phyloP scores from a whole-genome alignment of 1,140 invertebrate species.

The Lordiphosa collinella region DNA sequence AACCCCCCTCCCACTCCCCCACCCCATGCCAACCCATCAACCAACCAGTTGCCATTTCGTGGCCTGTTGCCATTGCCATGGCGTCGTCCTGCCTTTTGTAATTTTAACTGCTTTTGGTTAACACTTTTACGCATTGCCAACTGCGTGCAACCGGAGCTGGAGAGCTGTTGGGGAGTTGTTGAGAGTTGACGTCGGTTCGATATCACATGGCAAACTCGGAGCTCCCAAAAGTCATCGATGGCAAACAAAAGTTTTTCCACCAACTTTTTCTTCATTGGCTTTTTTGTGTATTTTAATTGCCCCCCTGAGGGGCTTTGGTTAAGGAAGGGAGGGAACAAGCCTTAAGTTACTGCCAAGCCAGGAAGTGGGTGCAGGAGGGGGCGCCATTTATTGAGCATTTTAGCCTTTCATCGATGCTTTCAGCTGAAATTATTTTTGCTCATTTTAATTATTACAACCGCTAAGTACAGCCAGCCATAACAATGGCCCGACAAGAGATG shows the following conservation, averaged over 20 bases:
- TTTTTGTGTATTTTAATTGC: constrained; percentile 65
- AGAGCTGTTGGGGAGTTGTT: neutral
- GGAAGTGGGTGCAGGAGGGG: no score
- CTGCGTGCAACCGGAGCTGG: constrained; percentile 25
- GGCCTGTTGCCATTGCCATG: constrained; percentile 53
- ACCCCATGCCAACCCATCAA: no score
- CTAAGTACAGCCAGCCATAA: constrained; percentile 43
- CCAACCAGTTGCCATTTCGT: constrained; percentile 1
- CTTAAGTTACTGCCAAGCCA: constrained; percentile 45
- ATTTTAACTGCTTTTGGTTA: constrained; percentile 77
- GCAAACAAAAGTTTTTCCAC: constrained; percentile 51
- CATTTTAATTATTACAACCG: constrained; percentile 77
- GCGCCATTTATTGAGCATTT: constrained; percentile 70
- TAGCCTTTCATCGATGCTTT: constrained; percentile 77
- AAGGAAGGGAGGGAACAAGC: constrained; percentile 34
- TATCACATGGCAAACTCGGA: constrained; percentile 52
- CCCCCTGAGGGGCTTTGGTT: constrained; percentile 37
- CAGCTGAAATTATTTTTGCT: constrained; percentile 70
- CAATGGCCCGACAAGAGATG: constrained; percentile 3
- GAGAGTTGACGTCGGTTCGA: constrained; percentile 37
- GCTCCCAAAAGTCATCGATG: constrained; percentile 58
- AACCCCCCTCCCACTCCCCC: neutral
- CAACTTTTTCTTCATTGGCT: constrained; percentile 63
- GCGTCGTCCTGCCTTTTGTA: constrained; percentile 63
- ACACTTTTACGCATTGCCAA: constrained; percentile 76